Evolutionary conservation across 2,113 vertebrate genomes (phyloP).

Genomic region (Varanus salvator): DNA sequence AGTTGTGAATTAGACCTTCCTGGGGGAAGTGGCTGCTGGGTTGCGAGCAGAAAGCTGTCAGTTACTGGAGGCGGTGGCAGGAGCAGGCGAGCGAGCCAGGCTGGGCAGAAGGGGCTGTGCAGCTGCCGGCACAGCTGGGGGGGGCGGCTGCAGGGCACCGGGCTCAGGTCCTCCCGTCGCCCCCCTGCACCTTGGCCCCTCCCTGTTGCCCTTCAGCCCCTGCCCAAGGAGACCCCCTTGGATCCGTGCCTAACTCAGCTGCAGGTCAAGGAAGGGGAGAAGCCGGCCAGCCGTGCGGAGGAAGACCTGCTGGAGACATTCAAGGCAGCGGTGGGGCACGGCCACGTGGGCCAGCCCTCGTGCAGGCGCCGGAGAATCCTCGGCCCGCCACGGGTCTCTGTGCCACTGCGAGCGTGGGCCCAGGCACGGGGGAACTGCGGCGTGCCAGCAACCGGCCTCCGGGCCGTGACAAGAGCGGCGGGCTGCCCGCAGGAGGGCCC

Average conservation of each 20-base stretch:
- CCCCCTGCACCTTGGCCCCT: not conserved
- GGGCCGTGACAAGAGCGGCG: conserved; percentile 15
- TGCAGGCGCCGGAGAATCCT: not conserved
- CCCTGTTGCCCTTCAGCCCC: not conserved
- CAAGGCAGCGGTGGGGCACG: conserved; percentile 68
- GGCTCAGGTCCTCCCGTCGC: too few species aligned
- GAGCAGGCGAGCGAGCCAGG: fast-evolving
- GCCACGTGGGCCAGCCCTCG: conserved; percentile 57
- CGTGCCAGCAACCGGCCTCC: not conserved
- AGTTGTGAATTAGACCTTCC: conserved; percentile 72
- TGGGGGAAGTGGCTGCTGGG: conserved; percentile 70
- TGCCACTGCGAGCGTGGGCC: not conserved
- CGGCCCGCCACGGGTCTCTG: too few species aligned
- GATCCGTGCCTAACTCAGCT: not conserved
- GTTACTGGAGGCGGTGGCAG: conserved; percentile 39
- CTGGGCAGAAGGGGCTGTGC: too few species aligned
- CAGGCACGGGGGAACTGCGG: fast-evolving
- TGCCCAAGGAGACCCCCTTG: not conserved
- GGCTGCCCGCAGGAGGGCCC: not conserved
- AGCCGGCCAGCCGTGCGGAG: too few species aligned
- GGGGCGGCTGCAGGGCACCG: not conserved
- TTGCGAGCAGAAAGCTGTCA: conserved; percentile 65
- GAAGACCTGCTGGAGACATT: conserved; percentile 39
- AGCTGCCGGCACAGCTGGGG: not conserved
- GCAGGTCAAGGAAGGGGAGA: not conserved